Base-by-base conservation (phyloP, 2,797 vertebrate genomes). In the Taenioides sp. region DNA sequence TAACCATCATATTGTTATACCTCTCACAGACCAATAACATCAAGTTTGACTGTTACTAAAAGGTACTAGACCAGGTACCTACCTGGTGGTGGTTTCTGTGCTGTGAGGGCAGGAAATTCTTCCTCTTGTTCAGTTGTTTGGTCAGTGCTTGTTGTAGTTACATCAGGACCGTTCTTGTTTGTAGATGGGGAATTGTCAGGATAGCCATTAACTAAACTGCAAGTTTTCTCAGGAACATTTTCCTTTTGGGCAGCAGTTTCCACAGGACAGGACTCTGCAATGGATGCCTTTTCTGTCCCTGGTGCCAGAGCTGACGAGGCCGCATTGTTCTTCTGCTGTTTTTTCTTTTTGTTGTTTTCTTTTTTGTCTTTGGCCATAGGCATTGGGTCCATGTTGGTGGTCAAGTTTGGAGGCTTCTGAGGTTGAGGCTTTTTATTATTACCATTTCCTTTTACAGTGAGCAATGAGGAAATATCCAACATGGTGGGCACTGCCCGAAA, bases 81-180 rank as follows among this genome's bases (percentile, higher is more conserved):
- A 99, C 98, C 98, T 88, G 98, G 98, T 0, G 98, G 98, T 22
- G 96, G 98, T 87, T 95, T 98, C 87, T 95, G 94, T 59, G 95
- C 84, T 22, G 89, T 89, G 40, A 99, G 95, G 1, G 95, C 97
- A 59, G 98, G 97, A 72, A 99, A 99, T 17, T 99, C 98, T 76
- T 98, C 97, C 80, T 97, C 97, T 82, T 96, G 95, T 89, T 77
- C 94, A 0, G 93, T 91, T 16, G 93, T 90, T 18, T 96, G 94
- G 74, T 93, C 95, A 61, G 40, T 49, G 17, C 17, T 76, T 18
- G 77, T 67, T 10, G 73, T 67, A 5, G 89, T 82, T n/a, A 66
- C 75, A 0, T 62, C 66, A 6, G 81, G 79, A 0, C 68, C 69
- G 54, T 74, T 79, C 2, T 73, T 90, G 31, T 60, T 75, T 3